Evolutionary conservation across 2,797 vertebrate species (phyloP).

Genomic region (Chaunax sp.): DNA sequence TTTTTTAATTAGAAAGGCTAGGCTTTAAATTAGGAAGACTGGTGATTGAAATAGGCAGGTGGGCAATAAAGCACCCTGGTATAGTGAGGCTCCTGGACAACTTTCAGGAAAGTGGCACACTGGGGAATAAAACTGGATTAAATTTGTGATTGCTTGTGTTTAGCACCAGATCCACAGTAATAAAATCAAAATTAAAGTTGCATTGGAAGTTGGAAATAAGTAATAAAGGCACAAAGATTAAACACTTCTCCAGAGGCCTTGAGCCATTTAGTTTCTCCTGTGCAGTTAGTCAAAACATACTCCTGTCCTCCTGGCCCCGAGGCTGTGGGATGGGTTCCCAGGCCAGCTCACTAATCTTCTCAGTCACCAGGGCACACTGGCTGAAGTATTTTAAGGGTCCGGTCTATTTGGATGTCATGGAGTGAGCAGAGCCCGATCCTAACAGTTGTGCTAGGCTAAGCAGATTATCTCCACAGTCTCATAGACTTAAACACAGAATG

Average conservation of each 20-base stretch:
- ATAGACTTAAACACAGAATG: constrained; percentile 59
- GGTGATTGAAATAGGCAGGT: background rate
- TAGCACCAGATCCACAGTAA: constrained; percentile 3
- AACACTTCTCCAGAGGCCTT: constrained; percentile 2
- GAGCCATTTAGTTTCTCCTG: constrained; percentile 21
- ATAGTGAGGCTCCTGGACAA: constrained; percentile 11
- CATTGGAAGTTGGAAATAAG: constrained; percentile 5
- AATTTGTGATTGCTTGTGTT: constrained; percentile 3
- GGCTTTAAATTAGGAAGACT: background rate
- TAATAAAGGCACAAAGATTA: constrained; percentile 28
- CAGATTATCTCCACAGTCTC: constrained; percentile 70
- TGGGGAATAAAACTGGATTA: constrained; percentile 19
- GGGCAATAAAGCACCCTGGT: constrained; percentile 4
- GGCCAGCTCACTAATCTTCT: constrained; percentile 66
- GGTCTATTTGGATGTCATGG: constrained; percentile 68
- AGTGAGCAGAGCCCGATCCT: constrained; percentile 60
- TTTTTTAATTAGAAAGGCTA: background rate
- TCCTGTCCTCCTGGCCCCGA: constrained; percentile 24
- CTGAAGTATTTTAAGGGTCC: constrained; percentile 73
- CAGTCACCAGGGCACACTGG: constrained; percentile 63
- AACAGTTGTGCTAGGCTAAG: constrained; percentile 72
- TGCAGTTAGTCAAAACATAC: constrained; percentile 47
- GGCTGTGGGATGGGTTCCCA: constrained; percentile 45
- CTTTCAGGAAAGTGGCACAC: constrained; percentile 3
- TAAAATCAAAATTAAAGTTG: constrained; percentile 29